Evolutionary conservation across 2,113 vertebrate species (phyloP), one percentile per base, ranked within the genome.

Genomic region (Cichladusa arquata): DNA sequence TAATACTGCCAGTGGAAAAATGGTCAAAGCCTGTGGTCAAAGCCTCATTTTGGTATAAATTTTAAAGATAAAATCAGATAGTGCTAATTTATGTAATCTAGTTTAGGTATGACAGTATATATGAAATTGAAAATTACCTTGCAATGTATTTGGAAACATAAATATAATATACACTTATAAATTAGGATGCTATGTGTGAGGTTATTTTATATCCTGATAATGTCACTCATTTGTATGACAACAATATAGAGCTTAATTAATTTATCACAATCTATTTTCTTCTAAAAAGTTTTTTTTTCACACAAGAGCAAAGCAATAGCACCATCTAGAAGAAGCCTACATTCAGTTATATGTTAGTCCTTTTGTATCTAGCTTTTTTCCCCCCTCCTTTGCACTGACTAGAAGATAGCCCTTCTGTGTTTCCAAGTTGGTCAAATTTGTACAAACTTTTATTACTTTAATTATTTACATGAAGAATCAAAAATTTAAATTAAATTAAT

Each of bases 301-400:
- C 26, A 61, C 42, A 86, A 85, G 42, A 80, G 6, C 67, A 8
- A 93, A 97, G 90, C 92, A 97, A 95, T 70, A 97, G 92, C 95
- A 96, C 96, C 92, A 95, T 93, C 93, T 96, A 96, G 88, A 96
- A 96, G 93, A 91, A 91, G 11, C 33, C 81, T 42, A 62, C 34
- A 50, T 96, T 93, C 62, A 73, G 36, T 57, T 82, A 54, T 42
- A 8, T 77, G 5, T 69, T 72, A 61, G 13, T 47, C 16, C 44
- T 78, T 86, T 61, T 28, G 33, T 38, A 42, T 20, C 8, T 54
- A 11, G 36, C 22, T 45, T 90, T 87, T 48, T 56, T 76, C 20
- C 9, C 82, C 19, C 23, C 13, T 53, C 34, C 3, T 82, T 86
- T 24, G 11, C 67, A 22, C 12, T 26, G 23, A 8, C 8, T 57